phyloP scores from a whole-genome alignment of 2,888 invertebrate genomes.

The Dynastes hyllus region DNA sequence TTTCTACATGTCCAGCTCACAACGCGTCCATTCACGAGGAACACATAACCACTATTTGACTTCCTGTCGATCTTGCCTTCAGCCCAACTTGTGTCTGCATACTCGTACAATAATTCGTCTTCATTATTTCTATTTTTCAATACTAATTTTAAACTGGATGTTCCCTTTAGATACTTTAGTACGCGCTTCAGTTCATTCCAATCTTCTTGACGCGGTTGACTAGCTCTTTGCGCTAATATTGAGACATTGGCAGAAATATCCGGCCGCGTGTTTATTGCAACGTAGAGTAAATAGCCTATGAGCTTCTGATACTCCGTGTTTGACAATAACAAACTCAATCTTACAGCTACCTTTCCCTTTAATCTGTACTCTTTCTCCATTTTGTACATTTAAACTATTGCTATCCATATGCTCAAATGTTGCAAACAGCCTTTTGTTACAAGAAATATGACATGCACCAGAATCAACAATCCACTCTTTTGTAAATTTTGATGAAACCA shows the following conservation, averaged over 20 bases:
- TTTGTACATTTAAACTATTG: neutral
- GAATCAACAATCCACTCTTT: too few species aligned
- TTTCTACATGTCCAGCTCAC: too few species aligned
- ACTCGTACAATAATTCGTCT: neutral
- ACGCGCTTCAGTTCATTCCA: too few species aligned
- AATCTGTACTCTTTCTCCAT: neutral
- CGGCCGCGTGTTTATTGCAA: too few species aligned
- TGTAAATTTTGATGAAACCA: too few species aligned
- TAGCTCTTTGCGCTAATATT: neutral
- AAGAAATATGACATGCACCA: slow-evolving; percentile 3
- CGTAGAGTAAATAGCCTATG: too few species aligned
- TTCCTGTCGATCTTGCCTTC: neutral
- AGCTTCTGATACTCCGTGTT: neutral
- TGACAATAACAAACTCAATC: neutral
- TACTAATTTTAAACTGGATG: too few species aligned
- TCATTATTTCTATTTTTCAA: too few species aligned
- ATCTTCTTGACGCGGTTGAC: too few species aligned
- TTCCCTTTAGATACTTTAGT: too few species aligned
- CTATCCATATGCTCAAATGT: neutral
- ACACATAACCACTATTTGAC: slow-evolving; percentile 16
- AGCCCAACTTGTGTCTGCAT: slow-evolving; percentile 4
- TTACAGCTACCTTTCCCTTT: slow-evolving; percentile 16
- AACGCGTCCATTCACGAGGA: neutral
- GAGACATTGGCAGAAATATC: too few species aligned
- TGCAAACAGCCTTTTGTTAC: neutral